Percentiles rank a stretch among this genome's conserved stretches.
phyloP scores from a whole-genome alignment of 2,113 vertebrate species.

The Stigmatopora argus region DNA sequence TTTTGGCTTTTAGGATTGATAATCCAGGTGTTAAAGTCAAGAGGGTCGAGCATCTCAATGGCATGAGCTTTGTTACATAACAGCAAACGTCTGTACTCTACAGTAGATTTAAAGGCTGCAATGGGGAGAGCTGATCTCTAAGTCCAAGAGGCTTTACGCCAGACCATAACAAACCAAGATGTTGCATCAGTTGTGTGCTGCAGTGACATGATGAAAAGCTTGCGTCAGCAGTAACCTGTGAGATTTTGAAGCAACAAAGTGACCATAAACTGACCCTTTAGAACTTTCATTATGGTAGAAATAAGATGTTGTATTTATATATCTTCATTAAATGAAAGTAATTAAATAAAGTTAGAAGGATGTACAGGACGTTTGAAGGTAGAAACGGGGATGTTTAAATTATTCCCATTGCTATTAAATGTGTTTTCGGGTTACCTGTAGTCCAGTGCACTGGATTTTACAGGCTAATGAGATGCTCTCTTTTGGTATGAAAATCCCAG shows the following conservation, averaged over 20 bases:
- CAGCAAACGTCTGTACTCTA: slow-evolving; percentile 47
- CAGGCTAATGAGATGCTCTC: no score
- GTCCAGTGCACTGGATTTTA: no score
- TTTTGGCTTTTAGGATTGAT: neutral
- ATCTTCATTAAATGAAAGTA: neutral
- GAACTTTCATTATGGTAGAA: neutral
- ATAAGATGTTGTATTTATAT: neutral
- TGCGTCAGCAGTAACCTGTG: slow-evolving; percentile 6
- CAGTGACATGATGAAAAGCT: slow-evolving; percentile 13
- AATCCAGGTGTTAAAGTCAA: slow-evolving; percentile 35
- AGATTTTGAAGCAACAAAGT: neutral
- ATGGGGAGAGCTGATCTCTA: slow-evolving; percentile 53
- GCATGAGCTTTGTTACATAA: slow-evolving; percentile 54
- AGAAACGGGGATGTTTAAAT: neutral
- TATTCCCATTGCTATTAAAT: neutral
- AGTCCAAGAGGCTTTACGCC: slow-evolving; percentile 65
- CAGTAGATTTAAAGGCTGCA: slow-evolving; percentile 56
- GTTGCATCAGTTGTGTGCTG: slow-evolving; percentile 28
- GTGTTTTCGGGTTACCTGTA: neutral
- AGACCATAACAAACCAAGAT: slow-evolving; percentile 58
- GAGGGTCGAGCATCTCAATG: slow-evolving; percentile 35
- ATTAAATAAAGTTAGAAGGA: no score
- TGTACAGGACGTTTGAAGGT: no score
- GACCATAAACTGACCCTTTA: neutral
- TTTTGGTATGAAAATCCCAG: no score